A percentile compares a stretch with the other conserved stretches of the same genome.
phyloP scores from a whole-genome alignment of 2,797 vertebrate species.

The Cephalopachus bancanus region DNA sequence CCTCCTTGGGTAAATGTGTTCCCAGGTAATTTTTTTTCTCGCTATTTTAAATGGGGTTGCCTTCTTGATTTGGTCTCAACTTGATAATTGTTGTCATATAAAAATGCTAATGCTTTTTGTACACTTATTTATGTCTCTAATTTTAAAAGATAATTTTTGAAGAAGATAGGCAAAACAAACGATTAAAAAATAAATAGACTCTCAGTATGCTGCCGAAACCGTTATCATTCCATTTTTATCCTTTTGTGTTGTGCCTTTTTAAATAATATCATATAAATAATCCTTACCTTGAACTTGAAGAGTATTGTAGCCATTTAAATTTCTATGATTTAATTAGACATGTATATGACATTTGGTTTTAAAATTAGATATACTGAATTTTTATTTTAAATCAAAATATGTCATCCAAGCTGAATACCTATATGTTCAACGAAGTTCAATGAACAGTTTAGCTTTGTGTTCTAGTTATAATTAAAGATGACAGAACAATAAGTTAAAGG shows the following conservation, averaged over 20 bases:
- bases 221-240: not conserved
- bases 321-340: not conserved
- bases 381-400: conserved; percentile 22
- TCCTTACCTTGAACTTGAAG: not conserved
- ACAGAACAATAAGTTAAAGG: not conserved
- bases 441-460: not conserved
- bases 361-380: not conserved
- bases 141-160: not conserved
- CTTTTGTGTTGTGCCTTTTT: not conserved
- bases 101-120: no score
- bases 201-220: accelerated
- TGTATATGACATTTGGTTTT: not conserved
- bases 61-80: no score
- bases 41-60: no score
- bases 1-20: no score
- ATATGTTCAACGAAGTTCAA: not conserved
- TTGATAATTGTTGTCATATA: no score
- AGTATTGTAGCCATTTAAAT: not conserved
- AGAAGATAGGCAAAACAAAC: not conserved
- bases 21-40: no score
- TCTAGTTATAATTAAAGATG: not conserved
- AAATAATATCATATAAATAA: not conserved
- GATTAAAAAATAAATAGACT: not conserved
- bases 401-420: not conserved
- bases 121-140: not conserved